These are phyloP conservation scores for Percopsis omiscomaycus DNA, from an alignment of 2,797 vertebrate genomes.

Conservation along the genomic window DNA sequence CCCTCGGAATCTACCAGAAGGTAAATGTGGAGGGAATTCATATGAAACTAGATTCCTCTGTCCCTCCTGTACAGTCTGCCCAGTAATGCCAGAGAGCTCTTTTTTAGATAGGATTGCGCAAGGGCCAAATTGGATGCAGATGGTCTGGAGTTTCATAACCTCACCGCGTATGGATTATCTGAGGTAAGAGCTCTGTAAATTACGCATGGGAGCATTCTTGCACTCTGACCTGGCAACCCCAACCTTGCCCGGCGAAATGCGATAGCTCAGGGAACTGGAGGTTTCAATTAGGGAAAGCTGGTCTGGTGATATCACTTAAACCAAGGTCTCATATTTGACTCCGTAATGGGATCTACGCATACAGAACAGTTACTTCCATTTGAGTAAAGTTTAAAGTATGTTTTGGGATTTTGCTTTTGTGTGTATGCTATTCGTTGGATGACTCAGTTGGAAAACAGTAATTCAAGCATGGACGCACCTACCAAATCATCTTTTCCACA, in stretches of 20 bases:
- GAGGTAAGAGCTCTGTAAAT: conserved; percentile 58
- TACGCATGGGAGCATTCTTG: conserved; percentile 58
- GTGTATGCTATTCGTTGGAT: background rate
- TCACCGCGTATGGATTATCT: conserved; percentile 66
- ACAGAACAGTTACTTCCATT: conserved; percentile 11
- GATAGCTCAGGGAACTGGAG: conserved; percentile 49
- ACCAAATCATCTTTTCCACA: background rate
- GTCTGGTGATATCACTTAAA: conserved; percentile 38
- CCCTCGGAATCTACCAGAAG: conserved; percentile 50
- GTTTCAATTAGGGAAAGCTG: conserved; percentile 59
- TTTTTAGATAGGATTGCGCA: conserved; percentile 62
- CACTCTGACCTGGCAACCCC: conserved; percentile 58
- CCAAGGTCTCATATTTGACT: conserved; percentile 23
- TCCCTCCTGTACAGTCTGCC: conserved; percentile 45
- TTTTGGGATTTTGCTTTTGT: conserved; percentile 20
- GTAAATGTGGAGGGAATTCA: conserved; percentile 53
- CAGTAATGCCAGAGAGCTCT: conserved; percentile 44
- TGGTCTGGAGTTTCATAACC: conserved; percentile 59
- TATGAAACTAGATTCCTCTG: conserved; percentile 57
- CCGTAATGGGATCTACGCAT: conserved; percentile 23
- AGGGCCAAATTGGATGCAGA: conserved; percentile 68
- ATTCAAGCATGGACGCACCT: background rate
- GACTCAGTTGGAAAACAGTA: background rate
- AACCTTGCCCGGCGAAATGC: conserved; percentile 43
- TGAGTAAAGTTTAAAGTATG: conserved; percentile 26